Evolutionary conservation across 2,888 invertebrate genomes (phyloP), one percentile per base, ranked within the genome.

Genomic region (Volucella zonaria): DNA sequence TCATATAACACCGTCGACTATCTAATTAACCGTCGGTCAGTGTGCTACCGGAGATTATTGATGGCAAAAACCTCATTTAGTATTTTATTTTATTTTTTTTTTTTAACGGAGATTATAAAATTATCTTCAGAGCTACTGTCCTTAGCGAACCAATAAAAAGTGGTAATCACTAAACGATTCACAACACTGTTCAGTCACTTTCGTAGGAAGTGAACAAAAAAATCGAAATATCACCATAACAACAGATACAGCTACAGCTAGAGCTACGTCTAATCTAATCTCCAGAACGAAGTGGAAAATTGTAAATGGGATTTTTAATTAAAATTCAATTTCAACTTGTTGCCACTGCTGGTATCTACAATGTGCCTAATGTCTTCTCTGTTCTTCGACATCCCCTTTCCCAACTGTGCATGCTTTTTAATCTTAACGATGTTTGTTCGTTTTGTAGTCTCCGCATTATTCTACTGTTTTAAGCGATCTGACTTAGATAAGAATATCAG

Each of bases 271-370:
- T 83, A 45, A 66, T 80, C 75, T 70, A 78, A 83, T 80, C 75
- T 31, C 14, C 70, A 70, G 75, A 75, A 82, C 64, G 45, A 67
- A 80, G 59, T 83, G 74, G 70, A 83, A 79, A 75, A 82, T 77
- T 77, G 52, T 67, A 49, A 77, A 83, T 83, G 74, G 42, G 70
- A 70, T 75, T 83, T 76, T 80, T 83, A 83, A 83, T 83, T 83
- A 71, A 83, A 83, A 80, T 83, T 80, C 70, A 76, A 80, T 83
- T 80, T 83, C 64, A 74, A 83, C 80, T 70, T 83, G 80, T 67
- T 70, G 82, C 62, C 40, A 31, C 47, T 42, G 49, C 51, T 47
- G 18, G 42, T 45, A n/a, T 10, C 18, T 66, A 66, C 52, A 76
- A 58, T 66, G 59, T 18, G 59, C 31, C n/a, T 52, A 52, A 74